phyloP scores from a whole-genome alignment of 1,140 invertebrate genomes.

The Belonocnema kinseyi region DNA sequence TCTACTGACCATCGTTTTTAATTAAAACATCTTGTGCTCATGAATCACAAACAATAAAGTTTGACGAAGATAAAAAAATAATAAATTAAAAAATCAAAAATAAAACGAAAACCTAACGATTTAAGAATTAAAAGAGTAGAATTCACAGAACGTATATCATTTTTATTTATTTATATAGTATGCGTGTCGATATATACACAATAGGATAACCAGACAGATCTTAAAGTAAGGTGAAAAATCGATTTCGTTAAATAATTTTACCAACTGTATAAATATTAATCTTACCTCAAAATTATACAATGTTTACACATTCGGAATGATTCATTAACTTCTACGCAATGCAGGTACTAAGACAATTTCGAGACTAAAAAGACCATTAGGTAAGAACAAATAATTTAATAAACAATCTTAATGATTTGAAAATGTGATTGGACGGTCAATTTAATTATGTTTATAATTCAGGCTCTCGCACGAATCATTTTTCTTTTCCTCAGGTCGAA shows the following conservation, averaged over 20 bases:
- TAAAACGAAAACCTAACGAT: too few species aligned
- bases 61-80: too few species aligned
- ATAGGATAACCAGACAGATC: slow-evolving; percentile 8
- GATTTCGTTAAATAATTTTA: too few species aligned
- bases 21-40: too few species aligned
- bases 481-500: not conserved
- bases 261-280: not conserved
- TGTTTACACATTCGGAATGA: slow-evolving; percentile 20
- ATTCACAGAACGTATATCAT: not conserved
- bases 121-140: not conserved
- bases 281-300: not conserved
- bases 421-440: slow-evolving; percentile 20
- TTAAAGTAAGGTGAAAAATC: slow-evolving; percentile 4
- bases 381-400: not conserved
- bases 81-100: too few species aligned
- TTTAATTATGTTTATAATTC: not conserved
- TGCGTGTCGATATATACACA: slow-evolving; percentile 5
- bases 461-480: not conserved
- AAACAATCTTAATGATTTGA: not conserved
- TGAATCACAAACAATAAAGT: too few species aligned
- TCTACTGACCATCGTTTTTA: too few species aligned
- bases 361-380: not conserved
- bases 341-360: slow-evolving; percentile 8
- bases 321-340: not conserved
- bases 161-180: not conserved